Conservation (phyloP, 1,140 invertebrate species). For the Drosophila ercepeae region DNA sequence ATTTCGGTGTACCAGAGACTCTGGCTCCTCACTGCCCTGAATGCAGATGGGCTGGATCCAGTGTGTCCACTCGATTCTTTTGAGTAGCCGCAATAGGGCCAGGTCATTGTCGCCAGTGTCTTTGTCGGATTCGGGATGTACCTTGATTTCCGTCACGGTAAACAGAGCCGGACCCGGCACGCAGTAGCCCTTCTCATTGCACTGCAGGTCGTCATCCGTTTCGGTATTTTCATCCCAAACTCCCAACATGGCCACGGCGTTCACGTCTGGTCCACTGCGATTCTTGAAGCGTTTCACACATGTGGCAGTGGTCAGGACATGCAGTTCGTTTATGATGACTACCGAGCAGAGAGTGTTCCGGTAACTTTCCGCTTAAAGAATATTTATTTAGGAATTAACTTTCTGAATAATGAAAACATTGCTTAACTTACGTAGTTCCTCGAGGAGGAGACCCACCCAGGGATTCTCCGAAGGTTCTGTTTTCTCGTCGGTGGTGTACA, state of each 20-base stretch:
- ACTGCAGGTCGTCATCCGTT: conserved; percentile 21
- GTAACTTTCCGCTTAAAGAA: conserved; percentile 3
- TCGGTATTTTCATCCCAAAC: conserved; percentile 34
- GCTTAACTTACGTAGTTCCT: conserved; percentile 20
- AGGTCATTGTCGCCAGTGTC: conserved; percentile 56
- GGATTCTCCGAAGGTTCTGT: conserved; percentile 52
- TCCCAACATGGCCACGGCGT: conserved; percentile 41
- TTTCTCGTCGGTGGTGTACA: conserved; percentile 8
- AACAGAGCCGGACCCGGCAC: conserved; percentile 38
- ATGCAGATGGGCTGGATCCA: conserved; percentile 59
- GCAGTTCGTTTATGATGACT: conserved; percentile 37
- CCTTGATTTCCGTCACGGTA: conserved; percentile 29
- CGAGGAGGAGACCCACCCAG: conserved; percentile 52
- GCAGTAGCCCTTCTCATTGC: conserved; percentile 61
- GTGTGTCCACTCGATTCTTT: conserved; percentile 26
- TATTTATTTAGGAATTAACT: not conserved
- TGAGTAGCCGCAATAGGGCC: conserved; percentile 39
- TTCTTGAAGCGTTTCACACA: conserved; percentile 40
- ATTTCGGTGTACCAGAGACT: conserved; percentile 43
- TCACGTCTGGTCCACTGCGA: conserved; percentile 1
- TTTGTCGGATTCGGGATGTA: conserved; percentile 52
- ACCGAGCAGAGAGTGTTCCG: conserved; percentile 34
- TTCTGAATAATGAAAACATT: not conserved
- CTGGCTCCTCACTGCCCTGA: conserved; percentile 20
- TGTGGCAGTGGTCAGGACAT: conserved; percentile 51